These are phyloP conservation scores for Germaria angustata DNA, from an alignment of 2,888 invertebrate species.

Conservation along the genomic window DNA sequence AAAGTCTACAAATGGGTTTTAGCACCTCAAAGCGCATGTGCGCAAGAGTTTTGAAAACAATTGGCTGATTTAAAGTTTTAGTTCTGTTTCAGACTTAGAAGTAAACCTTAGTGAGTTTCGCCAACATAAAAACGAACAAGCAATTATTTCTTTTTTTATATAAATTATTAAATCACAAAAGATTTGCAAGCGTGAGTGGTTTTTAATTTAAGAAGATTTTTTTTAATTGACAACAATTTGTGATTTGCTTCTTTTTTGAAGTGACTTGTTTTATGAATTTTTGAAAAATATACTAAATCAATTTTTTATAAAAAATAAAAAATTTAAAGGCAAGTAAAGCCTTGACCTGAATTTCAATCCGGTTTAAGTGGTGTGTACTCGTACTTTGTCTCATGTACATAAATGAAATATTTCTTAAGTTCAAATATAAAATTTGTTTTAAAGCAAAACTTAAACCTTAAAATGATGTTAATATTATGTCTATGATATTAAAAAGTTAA, in stretches of 20 bases:
- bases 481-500: neutral
- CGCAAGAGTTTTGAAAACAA: constrained; percentile 40
- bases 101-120: constrained; percentile 43
- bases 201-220: neutral
- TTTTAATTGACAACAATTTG: neutral
- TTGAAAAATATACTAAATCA: neutral
- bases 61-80: constrained; percentile 23
- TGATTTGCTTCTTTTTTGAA: constrained; percentile 27
- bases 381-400: constrained; percentile 5
- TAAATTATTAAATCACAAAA: neutral
- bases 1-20: constrained; percentile 42
- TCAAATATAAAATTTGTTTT: neutral
- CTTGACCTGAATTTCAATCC: constrained; percentile 54
- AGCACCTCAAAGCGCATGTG: constrained; percentile 43
- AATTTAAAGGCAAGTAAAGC: constrained; percentile 25
- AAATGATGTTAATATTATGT: neutral
- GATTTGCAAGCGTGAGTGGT: neutral
- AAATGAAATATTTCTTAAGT: constrained; percentile 20
- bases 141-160: too few species aligned
- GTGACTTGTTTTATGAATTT: neutral
- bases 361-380: constrained; percentile 22
- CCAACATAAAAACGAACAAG: neutral
- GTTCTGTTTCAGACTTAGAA: constrained; percentile 63
- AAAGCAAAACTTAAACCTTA: too few species aligned
- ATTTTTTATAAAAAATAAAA: neutral